Conservation (phyloP, 1,140 invertebrate species). For the Apolygus lucorum region DNA sequence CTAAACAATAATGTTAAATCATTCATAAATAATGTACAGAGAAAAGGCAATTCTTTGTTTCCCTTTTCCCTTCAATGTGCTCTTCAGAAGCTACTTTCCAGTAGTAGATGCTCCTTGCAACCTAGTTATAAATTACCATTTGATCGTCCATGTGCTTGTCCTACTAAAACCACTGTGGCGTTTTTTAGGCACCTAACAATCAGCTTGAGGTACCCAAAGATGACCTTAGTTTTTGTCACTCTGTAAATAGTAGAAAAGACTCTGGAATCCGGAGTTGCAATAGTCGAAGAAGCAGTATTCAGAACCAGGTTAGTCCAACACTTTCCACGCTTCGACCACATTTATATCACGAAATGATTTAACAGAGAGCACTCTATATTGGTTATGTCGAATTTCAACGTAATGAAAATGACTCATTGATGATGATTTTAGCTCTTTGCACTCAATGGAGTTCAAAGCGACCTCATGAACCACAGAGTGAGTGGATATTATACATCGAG, state of each 20-base stretch:
- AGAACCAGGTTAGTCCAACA: slow-evolving; percentile 56
- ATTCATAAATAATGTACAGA: neutral
- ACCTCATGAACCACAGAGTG: slow-evolving; percentile 65
- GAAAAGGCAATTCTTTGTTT: too few relatives aligned
- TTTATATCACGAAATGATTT: neutral
- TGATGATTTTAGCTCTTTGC: slow-evolving; percentile 50
- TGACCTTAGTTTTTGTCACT: slow-evolving; percentile 58
- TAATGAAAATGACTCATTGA: neutral
- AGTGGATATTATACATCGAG: slow-evolving; percentile 81
- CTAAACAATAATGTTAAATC: neutral
- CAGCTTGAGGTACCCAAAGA: slow-evolving; percentile 39
- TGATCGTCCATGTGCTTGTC: neutral
- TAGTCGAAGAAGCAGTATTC: slow-evolving; percentile 71
- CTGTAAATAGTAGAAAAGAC: slow-evolving; percentile 73
- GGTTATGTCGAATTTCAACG: neutral
- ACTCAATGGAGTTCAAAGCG: slow-evolving; percentile 60
- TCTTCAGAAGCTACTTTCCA: too few relatives aligned
- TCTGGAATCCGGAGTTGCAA: slow-evolving; percentile 78
- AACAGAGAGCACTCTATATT: too few relatives aligned
- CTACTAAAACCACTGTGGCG: neutral
- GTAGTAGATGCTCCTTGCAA: too few relatives aligned
- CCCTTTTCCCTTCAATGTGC: too few relatives aligned
- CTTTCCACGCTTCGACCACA: neutral
- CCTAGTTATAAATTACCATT: too few relatives aligned
- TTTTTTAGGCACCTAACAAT: slow-evolving; percentile 14